Base-by-base conservation (phyloP, 2,797 vertebrate species). In the Nothura maculosa region DNA sequence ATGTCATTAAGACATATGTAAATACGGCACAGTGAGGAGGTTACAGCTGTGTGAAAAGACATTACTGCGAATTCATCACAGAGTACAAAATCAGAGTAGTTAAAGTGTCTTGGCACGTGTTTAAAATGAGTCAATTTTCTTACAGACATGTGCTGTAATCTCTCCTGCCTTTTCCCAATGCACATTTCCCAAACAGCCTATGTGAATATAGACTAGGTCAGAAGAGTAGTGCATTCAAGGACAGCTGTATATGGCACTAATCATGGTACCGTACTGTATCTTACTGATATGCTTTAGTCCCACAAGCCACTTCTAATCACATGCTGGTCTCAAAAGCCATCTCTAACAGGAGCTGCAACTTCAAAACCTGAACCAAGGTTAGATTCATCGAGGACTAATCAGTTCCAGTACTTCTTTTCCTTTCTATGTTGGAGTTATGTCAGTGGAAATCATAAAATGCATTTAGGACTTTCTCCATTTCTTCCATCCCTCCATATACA, bases 171-270 rank as follows among this genome's bases (percentile, higher is more conserved):
- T 73, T 40, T 19, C 60, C 25, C 25, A 58, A 22, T 20, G 50
- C 47, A 80, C 10, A 20, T 27, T 82, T 83, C 50, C 55, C n/a
- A 73, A 60, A 9, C 43, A 63, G 72, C 14, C 70, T 76, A 1
- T 21, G 11, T 47, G 45, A 79, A 62, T 17, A 30, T 55, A 94
- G 88, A 81, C 12, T 5, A 87, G 64, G 81, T 93, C 78, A 92
- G 48, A 87, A 75, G 70, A 80, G 14, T 34, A 20, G 40, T 12
- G 72, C 54, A 90, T 85, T 92, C 86, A 96, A 96, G 93, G 81
- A 80, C 70, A 2, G 81, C 60, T 30, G 89, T 84, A 85, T 92
- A 90, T 96, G 90, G 70, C 70, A 89, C 58, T 77, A 82, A 89
- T 94, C 93, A 87, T 75, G 89, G 87, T 79, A 85, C 68, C 72